Percentiles rank a stretch among this genome's conserved stretches.
phyloP scores from a whole-genome alignment of 2,113 vertebrate species.

The Prionailurus viverrinus region DNA sequence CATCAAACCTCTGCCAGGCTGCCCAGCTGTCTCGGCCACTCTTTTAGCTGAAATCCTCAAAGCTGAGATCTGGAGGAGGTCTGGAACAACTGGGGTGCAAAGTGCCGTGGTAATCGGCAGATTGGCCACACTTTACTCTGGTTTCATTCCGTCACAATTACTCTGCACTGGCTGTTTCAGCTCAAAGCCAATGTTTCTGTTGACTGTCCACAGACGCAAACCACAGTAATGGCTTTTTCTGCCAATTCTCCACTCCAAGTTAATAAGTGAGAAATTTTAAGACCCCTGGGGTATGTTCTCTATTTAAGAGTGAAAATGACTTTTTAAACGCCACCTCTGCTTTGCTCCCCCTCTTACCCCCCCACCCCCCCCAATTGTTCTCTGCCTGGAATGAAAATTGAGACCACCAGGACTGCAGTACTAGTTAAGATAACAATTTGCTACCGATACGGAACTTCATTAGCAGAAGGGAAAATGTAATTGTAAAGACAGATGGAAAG shows the following conservation, averaged over 20 bases:
- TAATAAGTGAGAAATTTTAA: conserved; percentile 63
- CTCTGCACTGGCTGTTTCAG: conserved; percentile 22
- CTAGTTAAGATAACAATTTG: neutral
- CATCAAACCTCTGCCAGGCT: conserved; percentile 44
- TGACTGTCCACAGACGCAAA: conserved; percentile 39
- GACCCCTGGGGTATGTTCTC: neutral
- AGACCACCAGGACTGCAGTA: neutral
- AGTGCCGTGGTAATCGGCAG: conserved; percentile 39
- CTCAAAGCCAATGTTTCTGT: neutral
- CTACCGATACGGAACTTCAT: conserved; percentile 25
- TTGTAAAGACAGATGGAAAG: neutral
- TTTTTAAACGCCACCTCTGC: neutral
- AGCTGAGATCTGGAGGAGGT: conserved; percentile 27
- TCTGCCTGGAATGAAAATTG: conserved; percentile 29
- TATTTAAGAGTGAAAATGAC: conserved; percentile 47
- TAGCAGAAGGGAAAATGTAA: neutral
- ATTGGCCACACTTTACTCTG: conserved; percentile 55
- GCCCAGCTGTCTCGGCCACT: conserved; percentile 69
- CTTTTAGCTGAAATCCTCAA: conserved; percentile 66
- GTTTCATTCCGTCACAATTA: conserved; percentile 55
- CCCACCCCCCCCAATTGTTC: neutral
- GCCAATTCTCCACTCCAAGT: conserved; percentile 50
- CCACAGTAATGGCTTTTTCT: conserved; percentile 51
- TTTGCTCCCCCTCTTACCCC: neutral
- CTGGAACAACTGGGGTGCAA: conserved; percentile 60